phyloP scores from a whole-genome alignment of 2,888 invertebrate species.

The Calephelis perditalis region DNA sequence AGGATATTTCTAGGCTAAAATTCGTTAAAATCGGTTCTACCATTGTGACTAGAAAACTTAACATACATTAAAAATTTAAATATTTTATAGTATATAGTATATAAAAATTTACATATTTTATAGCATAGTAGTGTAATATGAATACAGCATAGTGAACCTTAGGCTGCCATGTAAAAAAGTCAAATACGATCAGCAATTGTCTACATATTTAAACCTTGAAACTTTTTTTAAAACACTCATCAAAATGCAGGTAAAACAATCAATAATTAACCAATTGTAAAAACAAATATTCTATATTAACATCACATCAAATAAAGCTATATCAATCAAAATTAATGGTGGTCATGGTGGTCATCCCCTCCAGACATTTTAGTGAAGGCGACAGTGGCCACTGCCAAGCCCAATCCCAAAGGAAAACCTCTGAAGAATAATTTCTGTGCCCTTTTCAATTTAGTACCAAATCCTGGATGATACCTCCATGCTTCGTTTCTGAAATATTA shows the following conservation, averaged over 20 bases:
- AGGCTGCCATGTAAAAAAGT: too few species aligned
- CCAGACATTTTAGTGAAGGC: conserved; percentile 39
- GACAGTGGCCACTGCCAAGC: conserved; percentile 48
- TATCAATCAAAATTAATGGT: conserved; percentile 25
- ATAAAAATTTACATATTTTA: too few species aligned
- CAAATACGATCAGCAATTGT: too few species aligned
- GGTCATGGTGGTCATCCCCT: conserved; percentile 59
- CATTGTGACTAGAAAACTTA: too few species aligned
- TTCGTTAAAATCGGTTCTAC: too few species aligned
- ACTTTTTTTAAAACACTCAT: not conserved
- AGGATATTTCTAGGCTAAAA: too few species aligned
- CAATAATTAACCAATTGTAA: not conserved
- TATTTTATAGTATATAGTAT: too few species aligned
- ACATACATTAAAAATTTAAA: too few species aligned
- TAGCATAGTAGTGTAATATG: too few species aligned
- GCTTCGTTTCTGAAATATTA: conserved; percentile 83
- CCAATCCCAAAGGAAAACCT: conserved; percentile 82
- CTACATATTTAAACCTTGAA: too few species aligned
- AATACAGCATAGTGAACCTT: too few species aligned
- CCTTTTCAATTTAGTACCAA: conserved; percentile 71
- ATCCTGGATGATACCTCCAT: conserved; percentile 85
- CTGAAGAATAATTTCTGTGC: conserved; percentile 72
- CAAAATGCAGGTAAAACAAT: not conserved
- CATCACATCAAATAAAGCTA: conserved; percentile 4
- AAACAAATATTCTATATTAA: conserved; percentile 14